phyloP scores from a whole-genome alignment of 2,797 vertebrate species.

The Pseudocheirus occidentalis region DNA sequence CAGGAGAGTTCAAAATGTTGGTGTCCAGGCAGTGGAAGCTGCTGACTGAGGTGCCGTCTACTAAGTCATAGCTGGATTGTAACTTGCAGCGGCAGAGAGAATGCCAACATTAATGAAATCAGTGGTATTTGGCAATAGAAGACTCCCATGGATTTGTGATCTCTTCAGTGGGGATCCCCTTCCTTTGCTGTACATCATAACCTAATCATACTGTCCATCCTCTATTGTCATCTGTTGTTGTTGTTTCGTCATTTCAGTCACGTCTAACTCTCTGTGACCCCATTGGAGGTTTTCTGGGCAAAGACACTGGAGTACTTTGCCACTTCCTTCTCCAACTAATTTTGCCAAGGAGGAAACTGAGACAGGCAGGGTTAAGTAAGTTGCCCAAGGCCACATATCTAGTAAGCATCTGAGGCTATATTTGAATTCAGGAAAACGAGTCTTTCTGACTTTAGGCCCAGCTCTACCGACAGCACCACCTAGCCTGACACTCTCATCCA shows the following conservation, averaged over 20 bases:
- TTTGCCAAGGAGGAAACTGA: too few relatives aligned
- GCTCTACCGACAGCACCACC: too few relatives aligned
- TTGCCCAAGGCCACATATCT: too few relatives aligned
- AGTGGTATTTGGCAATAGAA: background rate
- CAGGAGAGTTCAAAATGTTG: background rate
- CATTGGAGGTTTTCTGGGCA: too few relatives aligned
- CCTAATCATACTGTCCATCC: background rate
- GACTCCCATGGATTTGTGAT: background rate
- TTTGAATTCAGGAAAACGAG: too few relatives aligned
- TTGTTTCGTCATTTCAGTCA: too few relatives aligned
- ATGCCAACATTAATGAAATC: background rate
- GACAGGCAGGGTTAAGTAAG: too few relatives aligned
- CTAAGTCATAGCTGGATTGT: background rate
- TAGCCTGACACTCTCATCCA: background rate
- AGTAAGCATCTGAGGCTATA: too few relatives aligned
- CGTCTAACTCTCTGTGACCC: too few relatives aligned
- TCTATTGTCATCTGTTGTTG: background rate
- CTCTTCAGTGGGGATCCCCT: background rate
- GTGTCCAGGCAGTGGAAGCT: background rate
- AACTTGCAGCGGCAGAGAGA: background rate
- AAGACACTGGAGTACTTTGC: too few relatives aligned
- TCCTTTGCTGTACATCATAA: background rate
- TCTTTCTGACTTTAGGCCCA: too few relatives aligned
- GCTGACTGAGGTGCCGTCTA: background rate
- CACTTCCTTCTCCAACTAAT: too few relatives aligned